Evolutionary conservation across 2,797 vertebrate species (phyloP), one percentile per base, ranked within the genome.

Genomic region (Dryobates pubescens): DNA sequence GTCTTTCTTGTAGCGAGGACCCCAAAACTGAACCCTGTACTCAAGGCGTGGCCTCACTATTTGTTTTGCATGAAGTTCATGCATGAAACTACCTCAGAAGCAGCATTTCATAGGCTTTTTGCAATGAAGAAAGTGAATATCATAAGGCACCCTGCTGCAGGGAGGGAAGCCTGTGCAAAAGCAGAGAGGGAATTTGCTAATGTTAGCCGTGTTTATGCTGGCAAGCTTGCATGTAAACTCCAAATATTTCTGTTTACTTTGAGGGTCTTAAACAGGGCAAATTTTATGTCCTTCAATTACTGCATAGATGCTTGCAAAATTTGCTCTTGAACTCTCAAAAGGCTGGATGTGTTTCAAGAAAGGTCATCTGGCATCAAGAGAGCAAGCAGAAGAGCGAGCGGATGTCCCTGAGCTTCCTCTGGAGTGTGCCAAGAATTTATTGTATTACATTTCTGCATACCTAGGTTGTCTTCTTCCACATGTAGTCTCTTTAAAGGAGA

Each of bases 241-340:
- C 57, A 84, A 90, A 85, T 85, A 76, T 77, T 89, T 89, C 84
- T 84, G 30, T 67, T 93, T 87, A 53, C 30, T 68, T 89, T 85
- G 84, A 89, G 16, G 17, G 17, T 90, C 73, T 85, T 69, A 77
- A 81, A 56, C 17, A 76, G 5, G 26, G 26, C 23, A 88, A 65
- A 71, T 71, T 74, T 87, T 80, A 69, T 72, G n/a, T 34, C 85
- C 72, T 85, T 94, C 34, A 69, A 54, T 82, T 64, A 43, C 47
- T 84, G 78, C 45, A 64, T 56, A 18, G 34, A 17, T 65, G 68
- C 64, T 92, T 92, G 54, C 62, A 87, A 86, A 82, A 82, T 65
- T 70, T 77, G 16, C 6, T 77, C 29, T 27, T 72, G 65, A 89
- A 47, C 16, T 68, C 32, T 87, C 24, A 30, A 69, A 87, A 16